Conservation (phyloP, 2,113 vertebrate species). For the Fulmarus glacialis region DNA sequence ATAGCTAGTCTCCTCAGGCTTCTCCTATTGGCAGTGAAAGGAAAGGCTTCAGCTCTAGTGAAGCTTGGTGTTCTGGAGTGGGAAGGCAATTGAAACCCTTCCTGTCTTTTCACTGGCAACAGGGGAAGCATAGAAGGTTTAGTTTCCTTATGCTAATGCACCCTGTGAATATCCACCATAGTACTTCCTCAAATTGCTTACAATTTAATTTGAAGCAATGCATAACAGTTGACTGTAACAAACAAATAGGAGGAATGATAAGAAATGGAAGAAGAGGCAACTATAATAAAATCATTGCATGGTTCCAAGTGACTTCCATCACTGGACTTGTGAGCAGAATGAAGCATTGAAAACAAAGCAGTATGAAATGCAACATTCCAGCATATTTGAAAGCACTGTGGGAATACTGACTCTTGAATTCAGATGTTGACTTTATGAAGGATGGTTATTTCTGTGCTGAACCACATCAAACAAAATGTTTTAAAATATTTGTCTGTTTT, state of each 20-base stretch:
- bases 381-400: neutral
- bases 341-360: neutral
- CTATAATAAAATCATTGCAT: neutral
- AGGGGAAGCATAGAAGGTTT: neutral
- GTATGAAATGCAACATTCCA: neutral
- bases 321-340: neutral
- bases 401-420: neutral
- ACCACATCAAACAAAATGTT: neutral
- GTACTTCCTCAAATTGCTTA: neutral
- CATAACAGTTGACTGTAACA: neutral
- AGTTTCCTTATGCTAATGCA: neutral
- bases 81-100: neutral
- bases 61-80: neutral
- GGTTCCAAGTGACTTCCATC: neutral
- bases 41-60: neutral
- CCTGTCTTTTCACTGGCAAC: neutral
- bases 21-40: neutral
- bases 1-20: neutral
- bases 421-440: neutral
- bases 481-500: neutral
- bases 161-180: neutral
- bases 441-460: neutral
- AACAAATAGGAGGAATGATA: constrained; percentile 10
- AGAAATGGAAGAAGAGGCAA: constrained; percentile 4
- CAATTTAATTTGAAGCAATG: constrained; percentile 24